phyloP scores from a whole-genome alignment of 1,140 invertebrate species.

The Octopus sinensis region DNA sequence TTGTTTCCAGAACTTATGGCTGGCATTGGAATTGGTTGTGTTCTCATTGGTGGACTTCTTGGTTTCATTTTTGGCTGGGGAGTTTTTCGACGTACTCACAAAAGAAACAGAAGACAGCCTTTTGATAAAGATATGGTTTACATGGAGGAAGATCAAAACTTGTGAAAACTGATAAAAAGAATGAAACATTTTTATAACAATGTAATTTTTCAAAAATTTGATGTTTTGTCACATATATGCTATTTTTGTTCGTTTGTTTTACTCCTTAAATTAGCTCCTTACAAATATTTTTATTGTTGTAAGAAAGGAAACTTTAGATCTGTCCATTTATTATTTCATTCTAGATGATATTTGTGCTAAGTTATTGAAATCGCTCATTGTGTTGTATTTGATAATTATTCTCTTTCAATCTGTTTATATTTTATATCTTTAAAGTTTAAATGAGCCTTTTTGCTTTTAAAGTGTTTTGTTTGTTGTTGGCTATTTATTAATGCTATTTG shows the following conservation, averaged over 20 bases:
- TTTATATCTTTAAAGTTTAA: too few relatives aligned
- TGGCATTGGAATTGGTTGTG: slow-evolving; percentile 3
- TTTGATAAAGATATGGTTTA: slow-evolving; percentile 1
- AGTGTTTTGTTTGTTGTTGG: too few relatives aligned
- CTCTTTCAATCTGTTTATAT: too few relatives aligned
- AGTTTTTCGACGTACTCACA: background rate
- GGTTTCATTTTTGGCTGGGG: slow-evolving; percentile 7
- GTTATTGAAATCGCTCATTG: too few relatives aligned
- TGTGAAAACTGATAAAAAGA: background rate
- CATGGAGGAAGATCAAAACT: background rate
- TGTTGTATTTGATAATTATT: too few relatives aligned
- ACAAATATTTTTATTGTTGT: slow-evolving; percentile 2
- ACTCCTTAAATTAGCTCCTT: background rate
- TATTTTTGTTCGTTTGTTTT: background rate
- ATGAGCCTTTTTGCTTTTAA: too few relatives aligned
- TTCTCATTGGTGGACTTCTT: background rate
- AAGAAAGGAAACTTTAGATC: background rate
- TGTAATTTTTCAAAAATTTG: background rate
- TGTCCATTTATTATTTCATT: background rate
- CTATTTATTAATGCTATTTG: too few relatives aligned
- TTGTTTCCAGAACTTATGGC: background rate
- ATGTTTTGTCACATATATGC: background rate
- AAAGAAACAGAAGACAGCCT: background rate
- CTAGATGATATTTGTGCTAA: background rate
- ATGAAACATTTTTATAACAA: background rate